Conservation (phyloP, 2,113 vertebrate genomes). For the Phodopus roborovskii region DNA sequence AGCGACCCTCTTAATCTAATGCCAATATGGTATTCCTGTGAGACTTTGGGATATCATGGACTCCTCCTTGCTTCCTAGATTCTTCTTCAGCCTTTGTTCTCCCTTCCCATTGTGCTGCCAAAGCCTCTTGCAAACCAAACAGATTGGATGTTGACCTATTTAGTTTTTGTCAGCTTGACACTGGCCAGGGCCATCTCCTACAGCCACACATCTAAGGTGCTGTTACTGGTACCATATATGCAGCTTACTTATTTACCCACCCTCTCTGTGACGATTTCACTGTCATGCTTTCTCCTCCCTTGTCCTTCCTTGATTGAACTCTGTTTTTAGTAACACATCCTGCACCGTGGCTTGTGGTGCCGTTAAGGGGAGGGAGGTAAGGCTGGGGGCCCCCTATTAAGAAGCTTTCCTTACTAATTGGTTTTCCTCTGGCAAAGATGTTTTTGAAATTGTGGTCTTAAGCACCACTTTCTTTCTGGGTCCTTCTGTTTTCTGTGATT, state of each 20-base stretch:
- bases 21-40: neutral
- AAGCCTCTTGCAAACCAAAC: neutral
- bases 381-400: neutral
- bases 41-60: neutral
- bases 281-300: neutral
- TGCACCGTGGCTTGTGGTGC: neutral
- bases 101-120: no score
- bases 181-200: neutral
- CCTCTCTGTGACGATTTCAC: neutral
- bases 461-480: neutral
- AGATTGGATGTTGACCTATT: neutral
- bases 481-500: constrained; percentile 21
- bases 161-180: neutral
- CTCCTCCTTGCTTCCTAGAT: neutral
- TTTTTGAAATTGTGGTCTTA: constrained; percentile 48
- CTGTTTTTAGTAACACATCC: constrained; percentile 48
- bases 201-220: neutral
- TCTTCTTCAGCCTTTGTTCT: neutral
- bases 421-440: constrained; percentile 43
- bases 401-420: constrained; percentile 24
- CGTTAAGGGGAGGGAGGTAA: neutral
- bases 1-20: neutral
- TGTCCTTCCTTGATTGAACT: constrained; percentile 28
- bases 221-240: neutral
- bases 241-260: neutral